Evolutionary conservation across 2,113 vertebrate species (phyloP).

Genomic region (Poicephalus meyeri): DNA sequence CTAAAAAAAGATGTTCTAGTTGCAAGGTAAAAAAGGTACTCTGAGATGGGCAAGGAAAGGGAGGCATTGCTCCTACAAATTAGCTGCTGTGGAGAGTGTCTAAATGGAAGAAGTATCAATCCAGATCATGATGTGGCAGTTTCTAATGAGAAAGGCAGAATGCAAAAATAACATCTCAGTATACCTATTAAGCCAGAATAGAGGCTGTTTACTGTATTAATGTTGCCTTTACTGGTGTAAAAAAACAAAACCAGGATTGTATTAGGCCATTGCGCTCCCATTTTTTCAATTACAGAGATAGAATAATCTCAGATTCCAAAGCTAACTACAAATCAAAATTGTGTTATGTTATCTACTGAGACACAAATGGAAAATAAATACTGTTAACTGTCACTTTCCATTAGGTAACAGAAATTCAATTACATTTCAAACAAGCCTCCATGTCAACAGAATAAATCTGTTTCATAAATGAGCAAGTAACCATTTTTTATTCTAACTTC

Average conservation of each 20-base stretch:
- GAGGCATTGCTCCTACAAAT: slow-evolving; percentile 68
- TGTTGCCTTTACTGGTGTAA: slow-evolving; percentile 73
- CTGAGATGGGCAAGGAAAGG: slow-evolving; percentile 15
- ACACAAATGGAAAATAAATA: slow-evolving; percentile 87
- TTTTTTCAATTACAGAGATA: slow-evolving; percentile 84
- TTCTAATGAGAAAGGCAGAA: slow-evolving; percentile 72
- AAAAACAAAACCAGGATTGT: slow-evolving; percentile 73
- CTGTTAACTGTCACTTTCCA: slow-evolving; percentile 96
- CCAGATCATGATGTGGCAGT: slow-evolving; percentile 66
- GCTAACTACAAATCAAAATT: slow-evolving; percentile 88
- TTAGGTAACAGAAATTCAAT: slow-evolving; percentile 93
- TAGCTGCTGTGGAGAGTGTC: slow-evolving; percentile 26
- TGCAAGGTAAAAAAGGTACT: slow-evolving; percentile 30
- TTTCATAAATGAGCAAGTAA: slow-evolving; percentile 97
- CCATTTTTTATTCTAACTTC: slow-evolving; percentile 93
- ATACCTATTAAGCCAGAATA: slow-evolving; percentile 72
- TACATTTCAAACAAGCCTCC: slow-evolving; percentile 97
- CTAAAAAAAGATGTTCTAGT: background rate
- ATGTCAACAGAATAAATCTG: slow-evolving; percentile 96
- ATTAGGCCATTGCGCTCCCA: slow-evolving; percentile 76
- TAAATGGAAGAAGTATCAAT: slow-evolving; percentile 75
- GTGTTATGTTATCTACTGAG: slow-evolving; percentile 90
- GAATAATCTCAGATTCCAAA: slow-evolving; percentile 84
- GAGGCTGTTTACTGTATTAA: slow-evolving; percentile 75
- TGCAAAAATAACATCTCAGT: slow-evolving; percentile 68